These are phyloP conservation scores for Leptodactylus fallax DNA, from an alignment of 2,797 vertebrate species.

Conservation along the genomic window DNA sequence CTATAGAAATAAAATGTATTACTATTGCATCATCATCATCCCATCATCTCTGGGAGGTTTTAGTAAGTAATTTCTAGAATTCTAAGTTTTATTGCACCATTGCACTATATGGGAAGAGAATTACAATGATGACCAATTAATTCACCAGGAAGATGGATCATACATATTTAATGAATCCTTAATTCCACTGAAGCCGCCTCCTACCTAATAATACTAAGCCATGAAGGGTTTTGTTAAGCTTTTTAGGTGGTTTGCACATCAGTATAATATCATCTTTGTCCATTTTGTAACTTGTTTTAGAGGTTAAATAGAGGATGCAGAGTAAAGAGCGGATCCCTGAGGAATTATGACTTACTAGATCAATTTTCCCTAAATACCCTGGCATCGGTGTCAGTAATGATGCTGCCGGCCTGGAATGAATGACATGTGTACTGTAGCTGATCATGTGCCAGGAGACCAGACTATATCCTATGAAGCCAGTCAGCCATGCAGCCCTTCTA, in stretches of 20 bases:
- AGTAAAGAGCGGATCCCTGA: not conserved
- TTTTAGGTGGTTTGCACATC: not conserved
- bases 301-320: conserved; percentile 4
- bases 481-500: not conserved
- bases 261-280: not conserved
- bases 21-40: not conserved
- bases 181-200: not conserved
- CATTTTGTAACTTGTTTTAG: not conserved
- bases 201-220: not conserved
- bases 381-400: not conserved
- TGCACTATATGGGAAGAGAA: not conserved
- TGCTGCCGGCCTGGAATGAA: not conserved
- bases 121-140: not conserved
- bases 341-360: not conserved
- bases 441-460: conserved; percentile 7
- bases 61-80: not conserved
- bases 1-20: too few species aligned
- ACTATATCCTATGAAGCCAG: not conserved
- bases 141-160: not conserved
- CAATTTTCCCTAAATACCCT: conserved; percentile 14
- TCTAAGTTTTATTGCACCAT: not conserved
- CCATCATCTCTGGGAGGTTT: not conserved
- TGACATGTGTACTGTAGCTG: conserved; percentile 23
- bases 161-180: not conserved
- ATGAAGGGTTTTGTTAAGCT: not conserved